These are phyloP conservation scores for Poecilus cupreus DNA, from an alignment of 2,888 invertebrate species.

Conservation along the genomic window DNA sequence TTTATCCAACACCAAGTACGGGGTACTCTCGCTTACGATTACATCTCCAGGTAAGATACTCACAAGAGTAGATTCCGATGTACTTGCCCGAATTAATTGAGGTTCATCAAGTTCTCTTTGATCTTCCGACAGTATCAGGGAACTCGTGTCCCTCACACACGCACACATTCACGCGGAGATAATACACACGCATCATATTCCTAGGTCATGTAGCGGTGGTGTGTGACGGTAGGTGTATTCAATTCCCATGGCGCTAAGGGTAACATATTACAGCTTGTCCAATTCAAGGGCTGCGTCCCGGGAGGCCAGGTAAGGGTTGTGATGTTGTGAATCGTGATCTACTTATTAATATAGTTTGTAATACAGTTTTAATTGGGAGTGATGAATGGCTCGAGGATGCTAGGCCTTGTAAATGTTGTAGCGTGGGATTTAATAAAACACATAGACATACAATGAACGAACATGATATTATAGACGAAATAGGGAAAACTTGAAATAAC, in stretches of 20 bases:
- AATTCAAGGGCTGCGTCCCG: neutral
- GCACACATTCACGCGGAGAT: neutral
- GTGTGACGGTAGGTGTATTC: neutral
- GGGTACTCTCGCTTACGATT: neutral
- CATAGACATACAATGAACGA: too few relatives aligned
- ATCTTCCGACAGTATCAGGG: neutral
- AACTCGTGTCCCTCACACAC: neutral
- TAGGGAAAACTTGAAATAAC: too few relatives aligned
- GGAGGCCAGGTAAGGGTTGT: neutral
- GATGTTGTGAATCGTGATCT: neutral
- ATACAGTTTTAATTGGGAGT: conserved; percentile 14
- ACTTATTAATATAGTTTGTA: conserved; percentile 35
- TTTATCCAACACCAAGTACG: neutral
- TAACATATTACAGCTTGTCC: neutral
- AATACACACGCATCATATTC: conserved; percentile 20
- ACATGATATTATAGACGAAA: too few relatives aligned
- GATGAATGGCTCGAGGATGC: too few relatives aligned
- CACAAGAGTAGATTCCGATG: neutral
- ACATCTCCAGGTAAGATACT: neutral
- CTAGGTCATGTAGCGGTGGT: neutral
- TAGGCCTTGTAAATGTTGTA: too few relatives aligned
- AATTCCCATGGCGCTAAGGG: conserved; percentile 4
- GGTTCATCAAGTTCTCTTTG: conserved; percentile 29
- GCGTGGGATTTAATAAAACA: too few relatives aligned
- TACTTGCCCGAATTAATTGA: conserved; percentile 20